phyloP scores from a whole-genome alignment of 2,797 vertebrate species.

The Epinephelus awoara region DNA sequence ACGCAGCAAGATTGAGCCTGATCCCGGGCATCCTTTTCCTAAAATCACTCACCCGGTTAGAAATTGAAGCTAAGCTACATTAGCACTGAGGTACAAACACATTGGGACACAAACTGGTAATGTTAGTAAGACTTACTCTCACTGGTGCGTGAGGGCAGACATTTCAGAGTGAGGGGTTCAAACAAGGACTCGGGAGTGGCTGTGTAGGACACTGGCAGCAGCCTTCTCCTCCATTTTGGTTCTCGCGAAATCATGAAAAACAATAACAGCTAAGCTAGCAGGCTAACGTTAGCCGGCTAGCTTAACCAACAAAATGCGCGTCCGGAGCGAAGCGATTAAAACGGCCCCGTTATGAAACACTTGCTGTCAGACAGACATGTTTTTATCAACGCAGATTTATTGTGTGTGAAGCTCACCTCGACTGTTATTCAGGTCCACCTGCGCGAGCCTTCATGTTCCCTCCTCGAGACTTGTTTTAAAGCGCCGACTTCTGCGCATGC shows the following conservation, averaged over 20 bases:
- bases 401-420: conserved; percentile 73
- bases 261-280: conserved; percentile 80
- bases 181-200: conserved; percentile 79
- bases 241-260: conserved; percentile 82
- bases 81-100: conserved; percentile 31
- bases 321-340: not conserved
- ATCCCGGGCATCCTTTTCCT: conserved; percentile 41
- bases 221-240: conserved; percentile 85
- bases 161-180: conserved; percentile 39
- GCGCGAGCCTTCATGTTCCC: conserved; percentile 82
- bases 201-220: conserved; percentile 70
- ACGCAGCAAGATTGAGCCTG: not conserved
- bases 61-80: conserved; percentile 57
- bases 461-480: conserved; percentile 85
- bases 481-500: conserved; percentile 80
- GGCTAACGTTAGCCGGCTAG: conserved; percentile 71
- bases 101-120: not conserved
- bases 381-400: accelerated
- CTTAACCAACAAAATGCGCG: conserved; percentile 29
- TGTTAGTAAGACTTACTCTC: not conserved
- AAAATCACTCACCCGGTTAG: conserved; percentile 29
- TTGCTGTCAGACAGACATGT: accelerated
- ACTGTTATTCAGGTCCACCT: conserved; percentile 75
- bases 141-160: not conserved
- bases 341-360: not conserved